A percentile compares a stretch with the other conserved stretches of the same genome.
These are phyloP conservation scores for Tragelaphus scriptus DNA, from an alignment of 2,113 vertebrate species.

Conservation along the genomic window DNA sequence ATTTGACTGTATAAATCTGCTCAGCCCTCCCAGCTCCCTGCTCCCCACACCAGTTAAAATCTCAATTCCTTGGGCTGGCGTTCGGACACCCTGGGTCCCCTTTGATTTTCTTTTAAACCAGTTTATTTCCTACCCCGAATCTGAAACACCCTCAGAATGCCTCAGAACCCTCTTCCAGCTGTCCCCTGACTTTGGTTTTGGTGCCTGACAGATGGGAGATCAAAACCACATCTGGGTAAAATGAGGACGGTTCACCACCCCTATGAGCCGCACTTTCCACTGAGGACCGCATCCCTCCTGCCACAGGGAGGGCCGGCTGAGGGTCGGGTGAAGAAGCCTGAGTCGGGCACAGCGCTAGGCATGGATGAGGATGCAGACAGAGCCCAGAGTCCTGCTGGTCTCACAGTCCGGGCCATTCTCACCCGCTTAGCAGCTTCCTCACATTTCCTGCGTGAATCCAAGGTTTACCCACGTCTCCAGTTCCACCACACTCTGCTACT, in stretches of 20 bases:
- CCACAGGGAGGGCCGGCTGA: neutral
- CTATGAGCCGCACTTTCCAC: neutral
- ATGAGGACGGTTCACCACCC: neutral
- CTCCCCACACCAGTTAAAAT: no score
- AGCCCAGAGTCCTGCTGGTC: fast-evolving
- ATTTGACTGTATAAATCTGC: neutral
- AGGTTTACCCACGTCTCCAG: fast-evolving
- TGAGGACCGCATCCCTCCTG: fast-evolving
- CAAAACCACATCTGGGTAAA: neutral
- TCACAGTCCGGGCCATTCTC: fast-evolving
- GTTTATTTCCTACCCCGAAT: neutral
- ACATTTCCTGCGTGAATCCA: fast-evolving
- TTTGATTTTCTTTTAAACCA: neutral
- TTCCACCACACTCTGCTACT: fast-evolving
- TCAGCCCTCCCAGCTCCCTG: no score
- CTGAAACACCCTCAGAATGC: neutral
- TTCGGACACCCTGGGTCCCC: neutral
- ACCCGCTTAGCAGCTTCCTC: neutral
- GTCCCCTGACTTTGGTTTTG: neutral
- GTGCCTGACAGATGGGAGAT: neutral
- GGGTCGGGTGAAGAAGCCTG: fast-evolving
- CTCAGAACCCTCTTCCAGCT: neutral
- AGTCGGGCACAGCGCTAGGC: fast-evolving
- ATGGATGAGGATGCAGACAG: fast-evolving
- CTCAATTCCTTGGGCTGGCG: neutral